Evolutionary conservation across 2,888 invertebrate species (phyloP).

Genomic region (Muschampia plurimacula): DNA sequence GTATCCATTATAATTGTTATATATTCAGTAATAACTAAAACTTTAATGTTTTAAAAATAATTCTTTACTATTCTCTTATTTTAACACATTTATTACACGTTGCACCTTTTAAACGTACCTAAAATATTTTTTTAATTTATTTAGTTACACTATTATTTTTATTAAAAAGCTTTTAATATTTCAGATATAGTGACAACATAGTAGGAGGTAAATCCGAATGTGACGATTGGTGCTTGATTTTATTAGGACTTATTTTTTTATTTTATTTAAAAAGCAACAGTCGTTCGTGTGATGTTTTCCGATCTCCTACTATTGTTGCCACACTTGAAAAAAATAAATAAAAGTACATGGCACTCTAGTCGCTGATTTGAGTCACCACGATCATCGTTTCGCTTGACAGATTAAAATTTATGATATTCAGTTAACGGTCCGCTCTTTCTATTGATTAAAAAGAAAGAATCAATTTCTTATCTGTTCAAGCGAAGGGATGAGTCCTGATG

Average conservation of each 20-base stretch:
- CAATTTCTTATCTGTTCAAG: constrained; percentile 59
- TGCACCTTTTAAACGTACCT: constrained; percentile 15
- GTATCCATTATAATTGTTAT: no score
- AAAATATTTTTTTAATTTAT: not conserved
- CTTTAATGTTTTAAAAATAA: not conserved
- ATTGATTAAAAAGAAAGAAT: constrained; percentile 42
- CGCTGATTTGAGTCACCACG: constrained; percentile 85
- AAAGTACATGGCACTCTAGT: constrained; percentile 81
- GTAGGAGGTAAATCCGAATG: constrained; percentile 76
- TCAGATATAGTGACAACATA: constrained; percentile 77
- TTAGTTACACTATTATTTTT: constrained; percentile 43
- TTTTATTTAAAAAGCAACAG: constrained; percentile 65
- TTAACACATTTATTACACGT: not conserved
- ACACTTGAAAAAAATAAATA: constrained; percentile 63
- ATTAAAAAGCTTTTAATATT: constrained; percentile 52
- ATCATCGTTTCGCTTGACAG: constrained; percentile 77
- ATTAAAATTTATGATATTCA: constrained; percentile 43
- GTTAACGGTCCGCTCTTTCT: not conserved
- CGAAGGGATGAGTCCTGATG: constrained; percentile 71
- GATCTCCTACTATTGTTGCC: constrained; percentile 80
- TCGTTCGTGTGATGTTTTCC: constrained; percentile 62
- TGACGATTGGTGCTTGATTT: constrained; percentile 74
- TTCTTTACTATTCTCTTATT: not conserved
- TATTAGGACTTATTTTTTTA: constrained; percentile 42
- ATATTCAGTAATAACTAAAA: no score